A percentile compares a stretch with the other conserved stretches of the same genome.
phyloP scores from a whole-genome alignment of 2,888 invertebrate genomes.

The Limnephilus lunatus region DNA sequence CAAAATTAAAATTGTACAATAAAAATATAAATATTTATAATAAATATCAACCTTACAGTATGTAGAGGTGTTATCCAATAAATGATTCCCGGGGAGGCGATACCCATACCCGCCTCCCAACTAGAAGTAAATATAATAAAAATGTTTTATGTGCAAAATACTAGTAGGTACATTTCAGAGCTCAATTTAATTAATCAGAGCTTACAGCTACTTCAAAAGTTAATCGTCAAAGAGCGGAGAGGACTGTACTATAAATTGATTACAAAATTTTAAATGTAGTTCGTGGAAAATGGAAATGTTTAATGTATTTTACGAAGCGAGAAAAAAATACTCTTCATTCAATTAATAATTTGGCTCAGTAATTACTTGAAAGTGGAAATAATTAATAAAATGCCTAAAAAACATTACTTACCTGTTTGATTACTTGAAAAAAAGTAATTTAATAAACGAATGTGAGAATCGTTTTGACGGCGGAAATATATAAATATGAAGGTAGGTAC shows the following conservation, averaged over 20 bases:
- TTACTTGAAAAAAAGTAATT: neutral
- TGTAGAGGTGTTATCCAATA: too few relatives aligned
- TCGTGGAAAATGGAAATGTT: conserved; percentile 22
- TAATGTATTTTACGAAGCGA: neutral
- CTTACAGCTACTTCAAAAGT: conserved; percentile 50
- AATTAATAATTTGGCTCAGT: neutral
- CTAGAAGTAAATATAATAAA: neutral
- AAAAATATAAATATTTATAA: too few relatives aligned
- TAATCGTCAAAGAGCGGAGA: conserved; percentile 34
- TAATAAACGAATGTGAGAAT: neutral
- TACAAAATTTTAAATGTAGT: conserved; percentile 47
- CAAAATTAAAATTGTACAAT: too few relatives aligned
- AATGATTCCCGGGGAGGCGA: too few relatives aligned
- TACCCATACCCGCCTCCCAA: too few relatives aligned
- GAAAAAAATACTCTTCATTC: neutral
- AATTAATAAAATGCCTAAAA: neutral
- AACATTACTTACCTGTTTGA: neutral
- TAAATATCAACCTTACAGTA: too few relatives aligned
- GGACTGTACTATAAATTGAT: conserved; percentile 54
- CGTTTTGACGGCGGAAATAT: neutral
- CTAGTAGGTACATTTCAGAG: neutral
- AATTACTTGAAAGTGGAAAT: neutral
- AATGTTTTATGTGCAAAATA: neutral
- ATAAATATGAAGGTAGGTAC: neutral
- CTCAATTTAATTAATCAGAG: conserved; percentile 59